Evolutionary conservation across 2,113 vertebrate genomes (phyloP), one percentile per base, ranked within the genome.

Genomic region (Gymnorhina tibicen): DNA sequence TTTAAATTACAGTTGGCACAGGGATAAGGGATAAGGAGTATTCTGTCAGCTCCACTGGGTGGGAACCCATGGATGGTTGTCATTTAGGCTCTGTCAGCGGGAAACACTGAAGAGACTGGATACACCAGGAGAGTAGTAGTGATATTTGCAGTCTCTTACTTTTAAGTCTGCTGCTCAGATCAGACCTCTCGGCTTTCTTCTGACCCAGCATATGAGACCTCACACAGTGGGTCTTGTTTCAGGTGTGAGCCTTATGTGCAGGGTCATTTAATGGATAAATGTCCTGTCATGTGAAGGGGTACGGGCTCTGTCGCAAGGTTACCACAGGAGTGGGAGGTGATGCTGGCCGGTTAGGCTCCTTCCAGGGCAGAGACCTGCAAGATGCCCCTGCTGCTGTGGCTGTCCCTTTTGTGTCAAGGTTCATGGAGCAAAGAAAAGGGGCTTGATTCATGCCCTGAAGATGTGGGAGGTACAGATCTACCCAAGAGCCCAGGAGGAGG

Each of bases 131-230:
- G 37, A 72, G 23, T 58, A 42, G 49, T 53, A 56, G 19, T 78
- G 69, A 46, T 84, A 79, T 87, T 93, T 95, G 64, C 69, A 89
- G 64, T 35, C 47, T 84, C 24, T 66, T 53, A 41, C 58, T 78
- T 66, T 35, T 74, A 68, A 63, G 37, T 82, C 39, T 87, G 86
- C 56, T 93, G 66, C 66, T 49, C 33, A 9, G 60, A 69, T 95
- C 67, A 77, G 76, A 75, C 52, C 73, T 96, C 83, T 93, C 4
- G 2, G n/a, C 64, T 95, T 91, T 94, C 83, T 89, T 72, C 41
- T 94, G 52, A 46, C 80, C 53, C 83, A 93, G 6, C 42, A 46
- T 46, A 59, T 47, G 91, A 92, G 89, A 93, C 52, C 68, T 44
- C 59, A 18, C 41, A 26, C 7, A 12, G 27, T 32, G 64, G 69